Conservation (phyloP, 2,113 vertebrate genomes). For the Hydropotes inermis region DNA sequence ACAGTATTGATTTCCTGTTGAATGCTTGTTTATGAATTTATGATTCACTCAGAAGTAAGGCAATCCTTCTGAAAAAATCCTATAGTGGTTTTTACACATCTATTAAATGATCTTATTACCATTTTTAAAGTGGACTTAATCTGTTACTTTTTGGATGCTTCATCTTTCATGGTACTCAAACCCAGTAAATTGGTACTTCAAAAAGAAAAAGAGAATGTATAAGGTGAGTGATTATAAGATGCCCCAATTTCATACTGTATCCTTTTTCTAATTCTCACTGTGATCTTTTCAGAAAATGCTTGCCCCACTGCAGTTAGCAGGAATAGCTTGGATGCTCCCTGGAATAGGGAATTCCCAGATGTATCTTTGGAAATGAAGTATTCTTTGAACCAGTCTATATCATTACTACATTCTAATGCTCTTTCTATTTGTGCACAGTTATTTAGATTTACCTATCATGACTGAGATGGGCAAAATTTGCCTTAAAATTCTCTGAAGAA, state of each 20-base stretch:
- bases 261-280: neutral
- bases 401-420: neutral
- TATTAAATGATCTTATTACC: slow-evolving; percentile 20
- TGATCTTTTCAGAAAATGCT: neutral
- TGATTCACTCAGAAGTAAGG: slow-evolving; percentile 9
- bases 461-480: neutral
- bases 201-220: neutral
- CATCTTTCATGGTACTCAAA: neutral
- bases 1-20: neutral
- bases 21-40: slow-evolving; percentile 5
- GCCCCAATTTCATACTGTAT: neutral
- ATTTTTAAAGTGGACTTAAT: slow-evolving; percentile 12
- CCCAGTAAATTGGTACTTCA: neutral
- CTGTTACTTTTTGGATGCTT: slow-evolving; percentile 6
- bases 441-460: neutral
- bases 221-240: neutral
- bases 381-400: neutral
- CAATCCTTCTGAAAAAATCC: neutral
- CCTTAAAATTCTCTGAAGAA: neutral
- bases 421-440: neutral
- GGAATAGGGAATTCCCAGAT: neutral
- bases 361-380: neutral
- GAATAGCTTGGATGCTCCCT: neutral
- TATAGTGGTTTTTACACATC: slow-evolving; percentile 3
- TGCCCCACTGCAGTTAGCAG: neutral